Evolutionary conservation across 1,140 invertebrate genomes (phyloP).

Genomic region (Hypsibius dujardini): DNA sequence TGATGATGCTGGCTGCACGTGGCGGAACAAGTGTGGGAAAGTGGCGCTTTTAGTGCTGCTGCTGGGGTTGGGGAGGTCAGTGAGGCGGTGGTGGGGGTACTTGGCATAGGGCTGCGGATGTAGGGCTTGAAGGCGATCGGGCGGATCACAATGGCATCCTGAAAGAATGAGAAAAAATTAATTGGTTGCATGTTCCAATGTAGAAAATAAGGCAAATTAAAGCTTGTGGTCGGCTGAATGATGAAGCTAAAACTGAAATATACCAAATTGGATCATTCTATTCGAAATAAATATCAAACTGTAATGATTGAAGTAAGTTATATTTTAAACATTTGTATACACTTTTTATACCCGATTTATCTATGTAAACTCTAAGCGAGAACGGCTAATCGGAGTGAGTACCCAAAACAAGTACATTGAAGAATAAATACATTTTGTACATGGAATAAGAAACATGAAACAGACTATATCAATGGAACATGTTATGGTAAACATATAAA

Average conservation of each 20-base stretch:
- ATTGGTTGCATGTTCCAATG: not conserved
- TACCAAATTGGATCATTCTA: not conserved
- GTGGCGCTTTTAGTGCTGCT: not conserved
- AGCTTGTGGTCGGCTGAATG: no score
- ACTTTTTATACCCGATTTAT: no score
- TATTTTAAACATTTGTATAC: not conserved
- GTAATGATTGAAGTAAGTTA: not conserved
- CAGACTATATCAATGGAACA: no score
- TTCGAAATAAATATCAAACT: not conserved
- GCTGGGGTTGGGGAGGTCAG: not conserved
- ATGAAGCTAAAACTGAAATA: not conserved
- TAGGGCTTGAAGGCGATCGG: conserved; percentile 2
- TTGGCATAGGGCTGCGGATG: not conserved
- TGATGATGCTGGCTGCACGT: no score
- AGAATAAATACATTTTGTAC: no score
- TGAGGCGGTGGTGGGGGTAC: not conserved
- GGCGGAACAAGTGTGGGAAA: not conserved
- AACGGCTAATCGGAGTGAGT: no score
- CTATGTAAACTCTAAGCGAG: no score
- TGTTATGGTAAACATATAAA: no score
- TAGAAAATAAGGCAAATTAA: no score
- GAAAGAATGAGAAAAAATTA: not conserved
- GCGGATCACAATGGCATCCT: not conserved
- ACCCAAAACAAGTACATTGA: no score
- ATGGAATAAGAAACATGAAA: no score